Percentiles rank a stretch among this genome's conserved stretches.
Conservation (phyloP, 1,140 invertebrate genomes). For the Ostrea edulis region DNA sequence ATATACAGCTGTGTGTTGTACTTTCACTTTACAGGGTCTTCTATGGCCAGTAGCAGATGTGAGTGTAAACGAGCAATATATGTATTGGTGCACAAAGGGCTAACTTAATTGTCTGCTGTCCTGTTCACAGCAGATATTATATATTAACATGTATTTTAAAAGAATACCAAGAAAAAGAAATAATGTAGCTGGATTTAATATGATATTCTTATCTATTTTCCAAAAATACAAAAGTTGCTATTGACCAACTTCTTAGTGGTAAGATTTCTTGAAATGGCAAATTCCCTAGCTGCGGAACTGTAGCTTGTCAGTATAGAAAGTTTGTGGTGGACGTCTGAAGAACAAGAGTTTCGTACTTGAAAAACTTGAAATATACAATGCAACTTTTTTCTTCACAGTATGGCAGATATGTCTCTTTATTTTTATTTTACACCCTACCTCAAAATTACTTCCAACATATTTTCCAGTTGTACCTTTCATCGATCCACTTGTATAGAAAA, state of each 20-base stretch:
- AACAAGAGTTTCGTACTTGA: too few species aligned
- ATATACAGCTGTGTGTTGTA: slow-evolving; percentile 20
- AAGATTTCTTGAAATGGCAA: slow-evolving; percentile 3
- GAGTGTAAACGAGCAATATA: background rate
- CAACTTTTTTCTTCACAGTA: too few species aligned
- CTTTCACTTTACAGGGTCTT: slow-evolving; percentile 36
- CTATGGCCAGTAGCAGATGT: slow-evolving; percentile 34
- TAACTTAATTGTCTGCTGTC: slow-evolving; percentile 13
- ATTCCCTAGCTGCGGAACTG: background rate
- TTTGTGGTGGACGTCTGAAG: too few species aligned
- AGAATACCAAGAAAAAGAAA: background rate
- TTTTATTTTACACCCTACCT: too few species aligned
- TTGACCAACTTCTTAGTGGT: slow-evolving; percentile 26
- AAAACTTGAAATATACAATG: too few species aligned
- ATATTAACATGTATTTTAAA: background rate
- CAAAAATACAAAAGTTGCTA: background rate
- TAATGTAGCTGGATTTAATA: background rate
- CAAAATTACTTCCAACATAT: too few species aligned
- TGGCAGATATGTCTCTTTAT: too few species aligned
- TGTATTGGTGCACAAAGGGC: slow-evolving; percentile 18
- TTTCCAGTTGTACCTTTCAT: too few species aligned
- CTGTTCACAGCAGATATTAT: background rate
- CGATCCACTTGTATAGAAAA: too few species aligned
- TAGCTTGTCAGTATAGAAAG: too few species aligned
- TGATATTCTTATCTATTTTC: background rate